phyloP scores from a whole-genome alignment of 2,888 invertebrate genomes.

The Micoletzkya japonica region DNA sequence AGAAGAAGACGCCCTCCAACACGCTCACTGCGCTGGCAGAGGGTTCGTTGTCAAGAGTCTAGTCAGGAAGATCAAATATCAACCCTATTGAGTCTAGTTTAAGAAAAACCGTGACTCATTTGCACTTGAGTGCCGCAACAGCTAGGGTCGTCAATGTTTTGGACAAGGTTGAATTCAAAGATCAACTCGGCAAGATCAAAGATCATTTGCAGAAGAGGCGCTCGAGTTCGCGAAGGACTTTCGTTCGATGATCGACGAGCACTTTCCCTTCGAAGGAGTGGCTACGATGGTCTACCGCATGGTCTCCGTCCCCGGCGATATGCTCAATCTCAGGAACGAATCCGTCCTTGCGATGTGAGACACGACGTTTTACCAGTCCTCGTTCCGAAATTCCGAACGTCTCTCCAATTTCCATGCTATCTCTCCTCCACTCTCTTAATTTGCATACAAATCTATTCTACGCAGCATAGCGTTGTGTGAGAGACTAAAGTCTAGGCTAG shows the following conservation, averaged over 20 bases:
- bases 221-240: background rate
- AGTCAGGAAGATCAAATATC: no score
- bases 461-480: no score
- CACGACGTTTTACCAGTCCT: background rate
- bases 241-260: background rate
- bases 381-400: background rate
- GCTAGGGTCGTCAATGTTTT: no score
- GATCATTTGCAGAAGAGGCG: conserved; percentile 17
- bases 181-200: no score
- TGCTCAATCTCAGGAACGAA: background rate
- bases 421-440: no score
- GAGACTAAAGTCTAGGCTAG: background rate
- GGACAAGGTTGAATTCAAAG: no score
- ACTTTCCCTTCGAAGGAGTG: background rate
- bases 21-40: conserved; percentile 14
- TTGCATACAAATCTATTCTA: no score
- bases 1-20: background rate
- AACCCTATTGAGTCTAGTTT: no score
- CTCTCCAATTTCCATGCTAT: background rate
- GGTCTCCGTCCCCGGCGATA: background rate
- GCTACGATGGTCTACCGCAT: background rate
- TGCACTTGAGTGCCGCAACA: no score
- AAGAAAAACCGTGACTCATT: no score
- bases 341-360: background rate
- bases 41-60: background rate